phyloP scores from a whole-genome alignment of 2,113 vertebrate species.

The Neogobius melanostomus region DNA sequence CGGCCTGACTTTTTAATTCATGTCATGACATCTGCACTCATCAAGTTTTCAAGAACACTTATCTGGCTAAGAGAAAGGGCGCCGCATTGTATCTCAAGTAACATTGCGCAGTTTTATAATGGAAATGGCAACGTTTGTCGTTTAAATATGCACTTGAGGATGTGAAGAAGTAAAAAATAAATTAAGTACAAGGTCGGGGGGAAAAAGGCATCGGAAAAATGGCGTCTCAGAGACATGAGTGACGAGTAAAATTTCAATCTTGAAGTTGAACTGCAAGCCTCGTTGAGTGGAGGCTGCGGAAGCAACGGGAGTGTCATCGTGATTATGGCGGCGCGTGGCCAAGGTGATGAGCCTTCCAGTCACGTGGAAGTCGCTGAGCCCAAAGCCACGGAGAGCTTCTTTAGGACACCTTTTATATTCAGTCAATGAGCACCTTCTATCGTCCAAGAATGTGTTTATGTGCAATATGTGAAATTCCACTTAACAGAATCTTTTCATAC shows the following conservation, averaged over 20 bases:
- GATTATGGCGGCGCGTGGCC: constrained; percentile 47
- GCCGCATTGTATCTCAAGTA: neutral
- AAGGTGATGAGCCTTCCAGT: constrained; percentile 71
- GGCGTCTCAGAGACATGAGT: constrained; percentile 12
- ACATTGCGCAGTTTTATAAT: constrained; percentile 1
- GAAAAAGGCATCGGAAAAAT: constrained; percentile 7
- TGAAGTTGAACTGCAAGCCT: constrained; percentile 22
- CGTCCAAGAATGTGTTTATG: constrained; percentile 27
- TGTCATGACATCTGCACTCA: neutral
- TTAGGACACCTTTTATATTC: constrained; percentile 61
- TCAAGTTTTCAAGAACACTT: constrained; percentile 14
- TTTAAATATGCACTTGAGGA: constrained; percentile 36
- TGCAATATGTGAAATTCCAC: constrained; percentile 11
- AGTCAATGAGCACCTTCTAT: constrained; percentile 40
- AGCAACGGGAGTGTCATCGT: constrained; percentile 69
- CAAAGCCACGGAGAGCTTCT: constrained; percentile 21
- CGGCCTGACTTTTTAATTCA: constrained; percentile 1
- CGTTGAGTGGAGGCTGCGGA: constrained; percentile 39
- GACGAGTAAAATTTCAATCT: constrained; percentile 34
- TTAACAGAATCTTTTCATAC: constrained; percentile 3
- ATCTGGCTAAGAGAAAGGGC: neutral
- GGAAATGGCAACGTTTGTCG: constrained; percentile 7
- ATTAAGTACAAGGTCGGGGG: constrained; percentile 35
- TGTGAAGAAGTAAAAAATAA: constrained; percentile 9
- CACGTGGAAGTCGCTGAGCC: constrained; percentile 58